Conservation (phyloP, 2,113 vertebrate species). For the Paramormyrops kingsleyae region DNA sequence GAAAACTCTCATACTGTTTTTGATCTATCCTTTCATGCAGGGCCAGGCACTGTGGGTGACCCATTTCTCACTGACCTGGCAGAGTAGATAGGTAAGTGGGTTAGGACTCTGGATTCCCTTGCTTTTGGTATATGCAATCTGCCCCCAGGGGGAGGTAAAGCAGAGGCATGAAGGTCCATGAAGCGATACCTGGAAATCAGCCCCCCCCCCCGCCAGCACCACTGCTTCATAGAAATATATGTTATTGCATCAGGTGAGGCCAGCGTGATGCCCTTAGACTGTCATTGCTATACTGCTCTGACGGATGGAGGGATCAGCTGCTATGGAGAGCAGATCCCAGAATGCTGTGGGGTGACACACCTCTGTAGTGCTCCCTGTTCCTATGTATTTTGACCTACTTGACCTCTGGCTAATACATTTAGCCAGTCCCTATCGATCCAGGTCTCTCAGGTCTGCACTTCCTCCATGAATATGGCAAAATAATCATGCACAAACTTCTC, state of each 20-base stretch:
- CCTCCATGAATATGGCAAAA: slow-evolving; percentile 4
- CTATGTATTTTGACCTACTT: slow-evolving; percentile 23
- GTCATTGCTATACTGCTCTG: not conserved
- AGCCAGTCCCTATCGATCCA: slow-evolving; percentile 37
- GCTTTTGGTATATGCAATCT: not conserved
- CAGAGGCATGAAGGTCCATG: not conserved
- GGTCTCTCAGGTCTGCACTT: slow-evolving; percentile 8
- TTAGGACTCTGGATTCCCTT: not conserved
- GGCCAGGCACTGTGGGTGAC: not conserved
- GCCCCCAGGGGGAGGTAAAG: not conserved
- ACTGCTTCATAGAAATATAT: not conserved
- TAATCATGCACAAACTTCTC: not conserved
- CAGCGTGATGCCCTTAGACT: not conserved
- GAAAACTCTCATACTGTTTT: not conserved
- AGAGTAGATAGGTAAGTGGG: not conserved
- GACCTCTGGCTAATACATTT: slow-evolving; percentile 24
- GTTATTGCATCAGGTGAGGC: not conserved
- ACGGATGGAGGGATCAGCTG: not conserved
- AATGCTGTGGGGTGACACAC: not conserved
- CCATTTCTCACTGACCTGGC: not conserved
- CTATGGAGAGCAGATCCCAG: not conserved
- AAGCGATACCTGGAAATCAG: not conserved
- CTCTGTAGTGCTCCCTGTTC: not conserved
- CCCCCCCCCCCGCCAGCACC: not conserved
- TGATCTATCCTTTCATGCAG: not conserved